Evolutionary conservation across 2,888 invertebrate species (phyloP), one percentile per base, ranked within the genome.

Genomic region (Tinea pellionella): DNA sequence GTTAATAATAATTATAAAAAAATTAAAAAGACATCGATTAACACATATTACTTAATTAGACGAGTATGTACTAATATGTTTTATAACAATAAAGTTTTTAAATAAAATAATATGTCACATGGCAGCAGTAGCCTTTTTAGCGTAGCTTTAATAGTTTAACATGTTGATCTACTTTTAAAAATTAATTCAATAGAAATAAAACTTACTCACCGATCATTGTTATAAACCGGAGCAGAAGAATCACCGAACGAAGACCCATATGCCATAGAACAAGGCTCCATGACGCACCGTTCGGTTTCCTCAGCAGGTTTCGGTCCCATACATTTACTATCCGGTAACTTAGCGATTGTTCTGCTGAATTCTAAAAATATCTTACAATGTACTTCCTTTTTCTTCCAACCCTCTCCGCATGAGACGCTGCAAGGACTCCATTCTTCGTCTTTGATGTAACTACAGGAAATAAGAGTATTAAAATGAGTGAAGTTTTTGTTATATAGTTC

Each of bases 331-430:
- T 97, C 96, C 0, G 96, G 96, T 9, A 97, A 87, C 66, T 93
- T 94, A 4, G 95, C 96, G 60, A 96, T 93, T 0, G 96, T 96
- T 65, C 93, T 90, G 61, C 96, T 95, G 78, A 96, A 97, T 77
- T 96, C 96, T 63, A 98, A 87, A 80, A 95, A 97, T 69, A 98
- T 97, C 88, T 96, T 96, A 86, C 99, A 99, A 67, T 94, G 92
- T n/a, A 97, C 97, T 67, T 93, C 91, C 32, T 97, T 91, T 64
- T 92, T 92, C n/a, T 94, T 89, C 66, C 93, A 89, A 0, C 98
- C 98, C 74, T 95, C 94, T 0, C 98, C 98, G 74, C 98, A 98
- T 0, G 94, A 93, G 0, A 93, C 94, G 68, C 95, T 96, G 86
- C 98, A 99, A 0, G 94, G 91, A 1, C 96, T 92, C 97, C 97